Percentiles rank a stretch among this genome's conserved stretches.
These are phyloP conservation scores for Phrixothrix hirtus DNA, from an alignment of 2,888 invertebrate genomes.

Conservation along the genomic window DNA sequence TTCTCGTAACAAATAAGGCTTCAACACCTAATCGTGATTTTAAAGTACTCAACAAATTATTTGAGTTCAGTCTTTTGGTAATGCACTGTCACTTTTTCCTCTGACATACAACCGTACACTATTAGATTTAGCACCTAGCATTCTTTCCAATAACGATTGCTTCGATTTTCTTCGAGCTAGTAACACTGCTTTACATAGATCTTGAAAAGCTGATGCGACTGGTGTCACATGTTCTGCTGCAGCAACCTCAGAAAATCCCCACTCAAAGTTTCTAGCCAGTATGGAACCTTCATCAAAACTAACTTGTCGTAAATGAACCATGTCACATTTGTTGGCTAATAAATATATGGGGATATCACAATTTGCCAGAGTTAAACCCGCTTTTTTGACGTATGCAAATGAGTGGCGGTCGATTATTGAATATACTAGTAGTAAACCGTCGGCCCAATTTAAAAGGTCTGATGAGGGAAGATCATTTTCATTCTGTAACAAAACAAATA, in stretches of 20 bases:
- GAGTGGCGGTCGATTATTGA: conserved; percentile 87
- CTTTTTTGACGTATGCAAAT: conserved; percentile 79
- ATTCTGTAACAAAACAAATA: conserved; percentile 58
- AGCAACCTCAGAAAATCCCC: conserved; percentile 84
- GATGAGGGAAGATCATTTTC: conserved; percentile 69
- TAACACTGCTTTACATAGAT: conserved; percentile 81
- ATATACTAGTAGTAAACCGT: conserved; percentile 85
- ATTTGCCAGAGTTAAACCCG: conserved; percentile 66
- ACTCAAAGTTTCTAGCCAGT: conserved; percentile 85
- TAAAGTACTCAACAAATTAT: too few relatives aligned
- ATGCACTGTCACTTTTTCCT: conserved; percentile 86
- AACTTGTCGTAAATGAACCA: conserved; percentile 88
- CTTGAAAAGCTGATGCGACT: conserved; percentile 81
- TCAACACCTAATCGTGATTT: too few relatives aligned
- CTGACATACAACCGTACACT: conserved; percentile 74
- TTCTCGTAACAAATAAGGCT: too few relatives aligned
- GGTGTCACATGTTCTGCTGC: conserved; percentile 87
- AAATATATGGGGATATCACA: conserved; percentile 77
- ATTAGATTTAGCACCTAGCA: conserved; percentile 76
- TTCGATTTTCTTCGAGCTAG: conserved; percentile 80
- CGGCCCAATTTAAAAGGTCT: conserved; percentile 86
- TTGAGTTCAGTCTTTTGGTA: conserved; percentile 85
- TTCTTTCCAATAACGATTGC: conserved; percentile 80
- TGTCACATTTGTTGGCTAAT: conserved; percentile 89
- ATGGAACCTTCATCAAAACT: conserved; percentile 87